Conservation (phyloP, 2,797 vertebrate genomes). For the Urophycis tenuis region DNA sequence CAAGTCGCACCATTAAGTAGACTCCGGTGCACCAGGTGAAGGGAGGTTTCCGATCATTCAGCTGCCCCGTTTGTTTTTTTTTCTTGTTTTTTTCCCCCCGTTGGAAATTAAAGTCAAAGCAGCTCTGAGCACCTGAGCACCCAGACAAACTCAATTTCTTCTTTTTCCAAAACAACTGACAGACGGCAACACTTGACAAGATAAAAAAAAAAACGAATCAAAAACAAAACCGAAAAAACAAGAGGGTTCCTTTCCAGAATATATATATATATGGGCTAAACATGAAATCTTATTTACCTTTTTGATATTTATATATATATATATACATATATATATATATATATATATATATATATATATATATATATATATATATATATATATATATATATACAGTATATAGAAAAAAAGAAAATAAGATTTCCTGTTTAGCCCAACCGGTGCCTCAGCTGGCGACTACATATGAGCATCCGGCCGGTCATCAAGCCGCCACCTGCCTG, state of each 20-base stretch:
- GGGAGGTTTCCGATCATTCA: conserved; percentile 46
- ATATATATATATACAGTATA: neutral
- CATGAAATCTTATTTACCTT: too few relatives aligned
- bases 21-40: conserved; percentile 40
- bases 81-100: too few relatives aligned
- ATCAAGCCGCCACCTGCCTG: conserved; percentile 55
- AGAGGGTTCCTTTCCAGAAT: conserved; percentile 47
- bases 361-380: conserved; percentile 14
- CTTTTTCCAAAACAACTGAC: conserved; percentile 25
- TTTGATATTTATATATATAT: neutral
- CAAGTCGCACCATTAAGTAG: conserved; percentile 53
- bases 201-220: conserved; percentile 27
- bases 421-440: conserved; percentile 24
- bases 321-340: conserved; percentile 14
- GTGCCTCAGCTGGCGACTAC: conserved; percentile 56
- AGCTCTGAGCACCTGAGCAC: conserved; percentile 56
- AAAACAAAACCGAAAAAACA: neutral
- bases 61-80: conserved; percentile 26
- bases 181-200: conserved; percentile 39
- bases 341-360: neutral
- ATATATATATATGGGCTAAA: conserved; percentile 8
- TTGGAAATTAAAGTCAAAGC: conserved; percentile 37
- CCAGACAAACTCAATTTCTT: conserved; percentile 32
- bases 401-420: conserved; percentile 46
- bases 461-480: conserved; percentile 56